A percentile compares a stretch with the other conserved stretches of the same genome.
phyloP scores from a whole-genome alignment of 2,888 invertebrate genomes.

The Adelphocoris suturalis region DNA sequence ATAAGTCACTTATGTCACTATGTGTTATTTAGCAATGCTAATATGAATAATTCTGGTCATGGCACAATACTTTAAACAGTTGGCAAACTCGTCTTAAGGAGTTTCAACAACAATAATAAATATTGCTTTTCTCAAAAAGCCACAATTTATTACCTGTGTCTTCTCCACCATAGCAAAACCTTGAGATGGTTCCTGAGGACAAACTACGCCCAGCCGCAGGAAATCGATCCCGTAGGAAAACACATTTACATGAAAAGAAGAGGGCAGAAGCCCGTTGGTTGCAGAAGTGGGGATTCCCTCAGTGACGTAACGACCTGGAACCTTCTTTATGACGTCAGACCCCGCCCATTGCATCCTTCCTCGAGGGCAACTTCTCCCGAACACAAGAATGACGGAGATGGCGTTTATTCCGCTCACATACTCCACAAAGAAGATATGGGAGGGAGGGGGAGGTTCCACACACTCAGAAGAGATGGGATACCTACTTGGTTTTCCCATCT shows the following conservation, averaged over 20 bases:
- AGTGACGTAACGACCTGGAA: constrained; percentile 60
- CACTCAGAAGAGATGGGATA: neutral
- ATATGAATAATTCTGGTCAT: too few species aligned
- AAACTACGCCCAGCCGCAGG: constrained; percentile 23
- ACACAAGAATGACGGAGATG: constrained; percentile 62
- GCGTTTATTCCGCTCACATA: constrained; percentile 65
- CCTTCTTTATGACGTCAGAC: constrained; percentile 66
- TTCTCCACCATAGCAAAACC: neutral
- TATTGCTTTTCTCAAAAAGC: too few species aligned
- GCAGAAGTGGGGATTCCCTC: constrained; percentile 45
- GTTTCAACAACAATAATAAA: too few species aligned
- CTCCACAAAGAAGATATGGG: constrained; percentile 51
- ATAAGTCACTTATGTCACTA: too few species aligned
- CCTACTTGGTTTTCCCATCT: constrained; percentile 33
- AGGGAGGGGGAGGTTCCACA: neutral
- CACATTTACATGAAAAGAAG: constrained; percentile 63
- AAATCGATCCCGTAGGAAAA: constrained; percentile 52
- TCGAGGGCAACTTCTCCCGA: constrained; percentile 34
- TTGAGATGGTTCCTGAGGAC: neutral
- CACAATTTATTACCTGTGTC: neutral
- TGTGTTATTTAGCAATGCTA: too few species aligned
- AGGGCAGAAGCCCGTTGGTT: constrained; percentile 47
- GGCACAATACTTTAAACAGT: too few species aligned
- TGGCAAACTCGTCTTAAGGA: too few species aligned
- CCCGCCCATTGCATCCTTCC: constrained; percentile 52